Evolutionary conservation across 2,888 invertebrate genomes (phyloP), one percentile per base, ranked within the genome.

Genomic region (Quadroppia sp.): DNA sequence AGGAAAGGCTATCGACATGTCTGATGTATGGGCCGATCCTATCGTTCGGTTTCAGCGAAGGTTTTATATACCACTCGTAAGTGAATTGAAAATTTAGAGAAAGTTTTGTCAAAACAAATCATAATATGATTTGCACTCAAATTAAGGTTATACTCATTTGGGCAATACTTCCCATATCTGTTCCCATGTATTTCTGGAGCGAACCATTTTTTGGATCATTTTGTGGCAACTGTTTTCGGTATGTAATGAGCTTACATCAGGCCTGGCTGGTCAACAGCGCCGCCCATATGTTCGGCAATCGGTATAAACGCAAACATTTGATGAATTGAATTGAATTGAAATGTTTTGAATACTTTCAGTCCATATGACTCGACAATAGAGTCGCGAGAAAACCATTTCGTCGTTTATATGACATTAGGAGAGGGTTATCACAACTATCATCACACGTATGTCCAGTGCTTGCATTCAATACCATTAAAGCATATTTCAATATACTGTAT

Each of bases 231-330:
- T 75, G 84, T n/a, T 78, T 84, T 76, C 81, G 85, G 45, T 85
- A 84, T 79, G 80, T 81, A 32, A 76, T 81, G 40, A 80, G 80
- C 6, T 80, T 85, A 40, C 83, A 85, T 78, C 82, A 82, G 75
- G 85, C 85, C 2, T 85, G 84, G 84, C 79, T 81, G n/a, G 84
- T 85, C 48, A 85, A 85, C 82, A 94, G 93, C 81, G 90, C 91
- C 11, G 95, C 96, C 0, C 96, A 96, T 82, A 87, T 92, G 86
- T 94, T 90, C 87, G 95, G 95, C n/a, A 88, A 20, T 3, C 4
- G 61, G 61, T 32, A 32, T 15, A 28, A 20, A 32, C 15, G 17
- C n/a, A 32, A 20, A 11, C 42, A 42, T 42, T 56, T 59, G 15
- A 32, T 17, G 32, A 17, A 17, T 28, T 59, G 30, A 59, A 7